Conservation (phyloP, 1,140 invertebrate genomes). For the Musca domestica region DNA sequence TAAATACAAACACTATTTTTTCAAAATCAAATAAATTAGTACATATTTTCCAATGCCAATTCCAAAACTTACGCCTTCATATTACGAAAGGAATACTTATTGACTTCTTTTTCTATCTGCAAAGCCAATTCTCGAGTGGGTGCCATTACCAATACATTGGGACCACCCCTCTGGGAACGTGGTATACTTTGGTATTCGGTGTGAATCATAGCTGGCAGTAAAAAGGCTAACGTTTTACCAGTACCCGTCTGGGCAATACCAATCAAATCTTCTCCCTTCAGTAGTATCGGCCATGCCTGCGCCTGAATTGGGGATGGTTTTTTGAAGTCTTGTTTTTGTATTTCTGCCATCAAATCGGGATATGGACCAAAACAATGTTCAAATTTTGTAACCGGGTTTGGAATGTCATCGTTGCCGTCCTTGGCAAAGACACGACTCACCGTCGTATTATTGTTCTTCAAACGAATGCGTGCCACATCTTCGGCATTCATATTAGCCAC, state of each 20-base stretch:
- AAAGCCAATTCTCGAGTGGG: slow-evolving; percentile 88
- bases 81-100: slow-evolving; percentile 79
- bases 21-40: slow-evolving; percentile 21
- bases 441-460: slow-evolving; percentile 70
- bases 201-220: slow-evolving; percentile 87
- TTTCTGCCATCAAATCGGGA: slow-evolving; percentile 80
- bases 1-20: slow-evolving; percentile 83
- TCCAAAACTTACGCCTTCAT: slow-evolving; percentile 72
- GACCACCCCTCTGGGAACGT: slow-evolving; percentile 67
- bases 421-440: slow-evolving; percentile 59
- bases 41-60: neutral
- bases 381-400: slow-evolving; percentile 82
- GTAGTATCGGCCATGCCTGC: slow-evolving; percentile 85
- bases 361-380: slow-evolving; percentile 80
- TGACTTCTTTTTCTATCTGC: slow-evolving; percentile 87
- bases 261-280: slow-evolving; percentile 84
- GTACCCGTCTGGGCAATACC: slow-evolving; percentile 93
- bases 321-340: slow-evolving; percentile 75
- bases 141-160: slow-evolving; percentile 82
- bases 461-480: slow-evolving; percentile 64
- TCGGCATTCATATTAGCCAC: slow-evolving; percentile 64
- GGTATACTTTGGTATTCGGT: slow-evolving; percentile 76
- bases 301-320: slow-evolving; percentile 87
- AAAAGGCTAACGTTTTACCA: slow-evolving; percentile 86
- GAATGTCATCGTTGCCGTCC: slow-evolving; percentile 60